A percentile compares a stretch with the other conserved stretches of the same genome.
Conservation (phyloP, 2,888 invertebrate species). For the Blomia tropicalis region DNA sequence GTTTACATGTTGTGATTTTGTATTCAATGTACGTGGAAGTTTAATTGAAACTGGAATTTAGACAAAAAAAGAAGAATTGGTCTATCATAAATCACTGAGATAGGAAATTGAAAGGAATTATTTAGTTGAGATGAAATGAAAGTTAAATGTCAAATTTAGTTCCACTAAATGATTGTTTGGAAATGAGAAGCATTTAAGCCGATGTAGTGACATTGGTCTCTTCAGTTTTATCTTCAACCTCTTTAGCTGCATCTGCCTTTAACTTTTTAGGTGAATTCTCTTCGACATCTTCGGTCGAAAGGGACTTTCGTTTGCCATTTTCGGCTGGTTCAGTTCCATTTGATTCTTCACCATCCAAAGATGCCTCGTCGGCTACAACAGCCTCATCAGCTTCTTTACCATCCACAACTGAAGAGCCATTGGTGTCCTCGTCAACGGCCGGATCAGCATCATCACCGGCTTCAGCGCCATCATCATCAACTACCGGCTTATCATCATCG, state of each 20-base stretch:
- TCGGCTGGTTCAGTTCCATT: not conserved
- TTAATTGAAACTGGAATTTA: not conserved
- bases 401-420: too few species aligned
- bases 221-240: not conserved
- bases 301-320: constrained; percentile 1
- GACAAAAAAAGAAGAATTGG: not conserved
- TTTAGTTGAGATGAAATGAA: not conserved
- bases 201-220: not conserved
- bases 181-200: not conserved
- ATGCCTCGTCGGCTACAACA: not conserved
- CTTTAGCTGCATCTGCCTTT: not conserved
- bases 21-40: too few species aligned
- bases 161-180: too few species aligned
- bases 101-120: not conserved
- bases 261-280: not conserved
- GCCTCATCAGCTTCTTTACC: not conserved
- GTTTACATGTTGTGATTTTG: too few species aligned
- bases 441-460: not conserved
- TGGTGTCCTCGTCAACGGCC: not conserved
- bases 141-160: too few species aligned
- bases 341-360: not conserved
- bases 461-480: not conserved
- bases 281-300: not conserved
- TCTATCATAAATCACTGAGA: not conserved
- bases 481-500: not conserved